These are phyloP conservation scores for Scaptomyza parva DNA, from an alignment of 2,888 invertebrate genomes.

Conservation along the genomic window DNA sequence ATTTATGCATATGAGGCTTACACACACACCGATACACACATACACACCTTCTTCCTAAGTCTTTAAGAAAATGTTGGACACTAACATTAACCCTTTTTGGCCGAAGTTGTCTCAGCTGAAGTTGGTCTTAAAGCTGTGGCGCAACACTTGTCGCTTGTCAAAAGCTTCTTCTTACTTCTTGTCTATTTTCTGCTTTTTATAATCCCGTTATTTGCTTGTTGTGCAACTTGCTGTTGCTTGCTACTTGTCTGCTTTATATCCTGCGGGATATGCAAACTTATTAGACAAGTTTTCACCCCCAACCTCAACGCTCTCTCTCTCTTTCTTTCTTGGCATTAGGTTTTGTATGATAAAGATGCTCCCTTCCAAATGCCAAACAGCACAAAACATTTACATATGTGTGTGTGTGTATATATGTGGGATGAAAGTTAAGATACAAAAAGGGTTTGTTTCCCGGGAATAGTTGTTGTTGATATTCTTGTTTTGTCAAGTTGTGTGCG, in stretches of 20 bases:
- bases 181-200: conserved; percentile 50
- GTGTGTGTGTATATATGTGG: neutral
- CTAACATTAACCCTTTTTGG: neutral
- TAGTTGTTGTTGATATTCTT: conserved; percentile 20
- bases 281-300: conserved; percentile 64
- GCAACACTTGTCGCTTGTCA: conserved; percentile 78
- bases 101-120: conserved; percentile 33
- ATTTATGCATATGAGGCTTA: conserved; percentile 44
- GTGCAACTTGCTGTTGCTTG: conserved; percentile 38
- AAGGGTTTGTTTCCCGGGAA: conserved; percentile 22
- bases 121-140: conserved; percentile 29
- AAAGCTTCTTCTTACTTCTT: conserved; percentile 7
- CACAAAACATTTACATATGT: conserved; percentile 66
- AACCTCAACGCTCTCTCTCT: neutral
- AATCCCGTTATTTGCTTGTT: conserved; percentile 72
- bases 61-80: conserved; percentile 60
- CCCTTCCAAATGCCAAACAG: conserved; percentile 39
- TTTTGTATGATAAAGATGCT: conserved; percentile 6
- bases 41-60: conserved; percentile 67
- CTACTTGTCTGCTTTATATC: conserved; percentile 63
- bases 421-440: conserved; percentile 13
- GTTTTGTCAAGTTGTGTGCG: no score
- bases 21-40: conserved; percentile 5
- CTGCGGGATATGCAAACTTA: conserved; percentile 80
- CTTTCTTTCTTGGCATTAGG: neutral